phyloP scores from a whole-genome alignment of 2,888 invertebrate genomes.

The Aphrophora alni region DNA sequence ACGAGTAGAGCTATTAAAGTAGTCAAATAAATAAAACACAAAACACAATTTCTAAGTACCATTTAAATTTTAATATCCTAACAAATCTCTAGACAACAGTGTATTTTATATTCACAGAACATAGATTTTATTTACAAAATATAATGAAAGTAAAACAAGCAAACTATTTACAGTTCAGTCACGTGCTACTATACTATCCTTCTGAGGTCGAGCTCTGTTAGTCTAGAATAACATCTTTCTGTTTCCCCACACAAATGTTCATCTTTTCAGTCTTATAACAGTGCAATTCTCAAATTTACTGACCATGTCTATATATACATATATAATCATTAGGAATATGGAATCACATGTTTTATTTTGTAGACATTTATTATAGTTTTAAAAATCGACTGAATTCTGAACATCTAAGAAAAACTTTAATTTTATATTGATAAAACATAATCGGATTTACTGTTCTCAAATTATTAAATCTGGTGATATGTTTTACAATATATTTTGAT shows the following conservation, averaged over 20 bases:
- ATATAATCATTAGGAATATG: conserved; percentile 4
- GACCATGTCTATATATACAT: background rate
- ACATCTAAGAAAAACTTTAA: too few relatives aligned
- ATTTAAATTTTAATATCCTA: background rate
- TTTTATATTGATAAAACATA: too few relatives aligned
- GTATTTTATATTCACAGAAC: background rate
- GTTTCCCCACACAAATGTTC: background rate
- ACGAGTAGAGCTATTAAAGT: too few relatives aligned
- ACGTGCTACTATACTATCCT: background rate
- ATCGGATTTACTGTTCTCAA: too few relatives aligned
- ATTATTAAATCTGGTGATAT: background rate
- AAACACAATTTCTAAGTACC: conserved; percentile 3
- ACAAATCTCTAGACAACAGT: conserved; percentile 1
- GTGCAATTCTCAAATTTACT: background rate
- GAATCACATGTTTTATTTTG: background rate
- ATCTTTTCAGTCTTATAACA: conserved; percentile 6
- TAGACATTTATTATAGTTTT: background rate
- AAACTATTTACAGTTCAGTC: conserved; percentile 3
- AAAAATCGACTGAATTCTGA: background rate
- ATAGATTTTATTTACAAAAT: conserved; percentile 2
- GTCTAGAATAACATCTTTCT: background rate
- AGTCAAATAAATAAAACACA: background rate
- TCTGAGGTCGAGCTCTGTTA: background rate
- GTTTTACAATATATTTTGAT: background rate
- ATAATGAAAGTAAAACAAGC: conserved; percentile 4